Evolutionary conservation across 2,888 invertebrate species (phyloP), one percentile per base, ranked within the genome.

Genomic region (Galerucella pusilla): DNA sequence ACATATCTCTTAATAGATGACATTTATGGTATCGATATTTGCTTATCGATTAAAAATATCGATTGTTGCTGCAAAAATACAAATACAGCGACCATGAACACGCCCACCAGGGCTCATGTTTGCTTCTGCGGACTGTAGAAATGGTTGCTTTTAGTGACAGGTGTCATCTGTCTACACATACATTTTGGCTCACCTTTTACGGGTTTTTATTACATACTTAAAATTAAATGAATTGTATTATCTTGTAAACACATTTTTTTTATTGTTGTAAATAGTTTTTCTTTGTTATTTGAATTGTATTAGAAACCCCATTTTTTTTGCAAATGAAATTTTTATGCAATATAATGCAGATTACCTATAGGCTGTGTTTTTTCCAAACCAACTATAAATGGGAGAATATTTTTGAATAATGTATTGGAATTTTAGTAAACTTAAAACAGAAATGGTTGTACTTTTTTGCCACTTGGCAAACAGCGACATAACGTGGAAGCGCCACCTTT

Each of bases 321-420:
- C 28, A 66, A 72, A 49, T 66, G 67, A 59, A 57, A 59, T 66
- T 67, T 66, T 57, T 49, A 66, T 67, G 72, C 72, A 66, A 72
- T 72, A 66, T 59, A 35, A 25, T 72, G 67, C 59, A 66, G 72
- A 67, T 66, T 72, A 65, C 46, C 64, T 65, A 60, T 60, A 66
- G 72, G 72, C 72, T 72, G 72, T 72, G 72, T 72, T 72, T 57
- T 54, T 66, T 66, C 57, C 11, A 52, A 35, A 63, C 46, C 6
- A 3, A 9, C 45, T 65, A 45, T 46, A 65, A 46, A 46, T 65
- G 64, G 64, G n/a, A 63, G 42, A 7, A 1, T 20, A 57, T 54
- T 7, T 20, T 20, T 11, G 14, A 60, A 28, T 28, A 59, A 28
- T 28, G 1, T 60, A 28, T 61, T n/a, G 61, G 35, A 61, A 61